Base-by-base conservation (phyloP, 2,888 invertebrate genomes). In the Athrips mouffetella region DNA sequence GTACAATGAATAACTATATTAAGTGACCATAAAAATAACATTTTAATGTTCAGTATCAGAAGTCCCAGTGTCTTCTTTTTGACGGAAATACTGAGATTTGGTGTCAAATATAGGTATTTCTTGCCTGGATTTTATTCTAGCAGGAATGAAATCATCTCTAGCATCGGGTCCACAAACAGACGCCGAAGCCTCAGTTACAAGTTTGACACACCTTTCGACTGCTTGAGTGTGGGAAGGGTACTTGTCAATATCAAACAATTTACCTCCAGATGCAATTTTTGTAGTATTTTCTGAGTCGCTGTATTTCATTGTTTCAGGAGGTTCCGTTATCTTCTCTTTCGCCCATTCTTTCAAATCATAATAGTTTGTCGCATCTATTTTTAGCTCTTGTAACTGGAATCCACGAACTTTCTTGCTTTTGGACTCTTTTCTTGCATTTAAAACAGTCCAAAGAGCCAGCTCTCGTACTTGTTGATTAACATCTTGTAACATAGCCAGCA, bases 191-290 rank as follows among this genome's bases (percentile, higher is more conserved):
- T 48, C 41, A 21, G 41, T 33, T 20, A 40, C 40, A 20, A 48
- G 10, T 27, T 48, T 48, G 3, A 48, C 48, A n/a, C 23, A 20
- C 39, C 44, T 44, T 37, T 48, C 48, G 1, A 48, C 48, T 1
- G 44, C 29, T 30, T 48, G 44, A 13, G 48, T 45, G 44, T 44
- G 48, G 30, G 44, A 48, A 25, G 48, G 47, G 11, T 31, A 31
- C 25, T 25, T 25, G 5, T 8, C 25, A 8, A 25, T 25, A 25
- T 25, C 25, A 25, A 25, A 25, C 25, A 25, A 25, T 8, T 25
- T 25, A 25, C 25, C 25, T 25, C 8, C 25, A 25, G 25, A 25
- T 25, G 25, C 25, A 25, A 25, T 25, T 25, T 25, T 25, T 25
- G 25, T 31, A 31, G 31, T n/a, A n/a, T n/a, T 7, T 27, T 27